Evolutionary conservation across 1,140 invertebrate species (phyloP), one percentile per base, ranked within the genome.

Genomic region (Bactericera cockerelli): DNA sequence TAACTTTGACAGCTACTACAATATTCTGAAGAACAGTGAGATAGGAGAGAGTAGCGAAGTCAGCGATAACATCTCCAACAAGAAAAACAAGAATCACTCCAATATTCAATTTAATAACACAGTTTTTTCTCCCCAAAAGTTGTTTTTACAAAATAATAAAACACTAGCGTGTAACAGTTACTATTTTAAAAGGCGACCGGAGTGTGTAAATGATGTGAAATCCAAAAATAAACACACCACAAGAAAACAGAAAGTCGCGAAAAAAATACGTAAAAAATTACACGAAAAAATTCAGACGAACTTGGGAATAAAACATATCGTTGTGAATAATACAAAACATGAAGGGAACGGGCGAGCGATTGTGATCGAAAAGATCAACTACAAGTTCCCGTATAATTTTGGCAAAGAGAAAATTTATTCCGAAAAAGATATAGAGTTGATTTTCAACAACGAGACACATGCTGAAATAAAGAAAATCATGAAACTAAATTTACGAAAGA

Each of bases 361-460:
- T 6, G 42, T 49, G 3, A 49, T 49, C n/a, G 42, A 49, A 22
- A 49, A 49, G 19, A 49, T 49, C 4, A 49, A 49, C n/a, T 49
- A 49, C 22, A 49, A 49, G 19, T 49, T 49, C 19, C 42, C 42
- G 8, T 49, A 19, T 16, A 49, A 49, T 49, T 49, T 49, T 49
- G 42, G 42, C 22, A 16, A 19, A 16, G 42, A 49, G n/a, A 49
- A 49, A 49, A 49, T 49, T 6, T 49, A 49, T 22, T 19, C 42
- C n/a, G 22, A 49, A 49, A 49, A 49, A 49, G 42, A 49, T 49
- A 10, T 49, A 49, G 42, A 49, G 19, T 22, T 16, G 22, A 49
- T 49, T n/a, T 49, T 19, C 19, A 49, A 49, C 19, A 49, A 49
- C 42, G 42, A 49, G n/a, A 49, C 42, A 19, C 42, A 49, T n/a